These are phyloP conservation scores for Microctonus hyperodae DNA, from an alignment of 2,888 invertebrate genomes.

Conservation along the genomic window DNA sequence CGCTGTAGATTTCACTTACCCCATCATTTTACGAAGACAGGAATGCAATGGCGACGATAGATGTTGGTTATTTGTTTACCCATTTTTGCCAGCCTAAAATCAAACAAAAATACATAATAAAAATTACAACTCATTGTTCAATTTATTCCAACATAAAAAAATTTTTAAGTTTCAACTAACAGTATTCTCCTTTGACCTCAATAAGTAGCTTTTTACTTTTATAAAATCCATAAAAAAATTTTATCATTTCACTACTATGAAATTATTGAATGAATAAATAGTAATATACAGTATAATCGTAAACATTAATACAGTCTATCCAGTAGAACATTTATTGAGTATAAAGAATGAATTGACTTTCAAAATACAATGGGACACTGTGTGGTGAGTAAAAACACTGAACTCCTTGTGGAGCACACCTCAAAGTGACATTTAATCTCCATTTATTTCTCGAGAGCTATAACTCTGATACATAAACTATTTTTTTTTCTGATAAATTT, in stretches of 20 bases:
- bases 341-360: slow-evolving; percentile 52
- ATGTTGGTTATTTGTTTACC: no score
- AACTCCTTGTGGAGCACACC: slow-evolving; percentile 48
- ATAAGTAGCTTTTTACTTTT: no score
- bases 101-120: no score
- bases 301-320: background rate
- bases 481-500: background rate
- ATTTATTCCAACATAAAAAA: no score
- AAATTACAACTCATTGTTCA: no score
- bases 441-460: background rate
- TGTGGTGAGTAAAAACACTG: slow-evolving; percentile 52
- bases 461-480: background rate
- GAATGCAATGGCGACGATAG: no score
- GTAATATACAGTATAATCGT: background rate
- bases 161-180: background rate
- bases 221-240: background rate
- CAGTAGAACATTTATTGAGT: slow-evolving; percentile 33
- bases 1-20: no score
- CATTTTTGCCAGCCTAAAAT: no score
- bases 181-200: background rate
- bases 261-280: background rate
- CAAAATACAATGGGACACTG: slow-evolving; percentile 57
- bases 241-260: background rate
- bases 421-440: slow-evolving; percentile 43
- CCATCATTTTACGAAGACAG: no score